Evolutionary conservation across 2,888 invertebrate genomes (phyloP).

Genomic region (Cosmia trapezina): DNA sequence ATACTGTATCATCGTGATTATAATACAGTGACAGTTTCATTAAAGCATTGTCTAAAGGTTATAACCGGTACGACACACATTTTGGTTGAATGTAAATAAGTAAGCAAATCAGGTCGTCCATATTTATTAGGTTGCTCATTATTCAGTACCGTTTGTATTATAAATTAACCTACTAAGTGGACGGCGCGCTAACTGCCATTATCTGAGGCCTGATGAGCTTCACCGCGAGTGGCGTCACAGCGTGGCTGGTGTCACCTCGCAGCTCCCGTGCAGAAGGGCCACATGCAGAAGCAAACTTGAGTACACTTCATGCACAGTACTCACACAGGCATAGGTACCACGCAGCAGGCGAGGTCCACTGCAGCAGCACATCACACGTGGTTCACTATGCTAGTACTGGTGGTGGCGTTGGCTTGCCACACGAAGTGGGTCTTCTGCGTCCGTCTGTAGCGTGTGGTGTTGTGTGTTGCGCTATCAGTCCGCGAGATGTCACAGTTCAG

Average conservation of each 20-base stretch:
- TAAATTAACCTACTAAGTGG: constrained; percentile 53
- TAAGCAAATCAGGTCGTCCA: constrained; percentile 53
- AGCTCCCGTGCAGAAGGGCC: constrained; percentile 26
- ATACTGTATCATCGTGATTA: constrained; percentile 9
- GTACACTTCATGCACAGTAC: not conserved
- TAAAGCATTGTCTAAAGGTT: constrained; percentile 48
- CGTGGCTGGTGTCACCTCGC: constrained; percentile 2
- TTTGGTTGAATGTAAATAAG: constrained; percentile 52
- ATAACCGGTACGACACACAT: constrained; percentile 30
- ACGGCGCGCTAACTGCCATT: constrained; percentile 40
- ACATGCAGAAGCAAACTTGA: not conserved
- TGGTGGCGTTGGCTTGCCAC: no score
- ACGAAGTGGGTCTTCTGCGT: constrained; percentile 28
- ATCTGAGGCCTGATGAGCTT: constrained; percentile 49
- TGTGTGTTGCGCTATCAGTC: constrained; percentile 51
- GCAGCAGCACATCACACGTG: not conserved
- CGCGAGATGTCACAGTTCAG: constrained; percentile 67
- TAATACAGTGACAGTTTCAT: constrained; percentile 27
- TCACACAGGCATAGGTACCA: not conserved
- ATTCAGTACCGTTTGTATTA: constrained; percentile 54
- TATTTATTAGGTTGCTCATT: constrained; percentile 58
- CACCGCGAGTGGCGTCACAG: constrained; percentile 46
- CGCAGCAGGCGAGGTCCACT: not conserved
- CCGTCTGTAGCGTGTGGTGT: constrained; percentile 3
- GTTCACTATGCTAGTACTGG: not conserved